Base-by-base conservation (phyloP, 2,888 invertebrate genomes). In the Celastrina argiolus region DNA sequence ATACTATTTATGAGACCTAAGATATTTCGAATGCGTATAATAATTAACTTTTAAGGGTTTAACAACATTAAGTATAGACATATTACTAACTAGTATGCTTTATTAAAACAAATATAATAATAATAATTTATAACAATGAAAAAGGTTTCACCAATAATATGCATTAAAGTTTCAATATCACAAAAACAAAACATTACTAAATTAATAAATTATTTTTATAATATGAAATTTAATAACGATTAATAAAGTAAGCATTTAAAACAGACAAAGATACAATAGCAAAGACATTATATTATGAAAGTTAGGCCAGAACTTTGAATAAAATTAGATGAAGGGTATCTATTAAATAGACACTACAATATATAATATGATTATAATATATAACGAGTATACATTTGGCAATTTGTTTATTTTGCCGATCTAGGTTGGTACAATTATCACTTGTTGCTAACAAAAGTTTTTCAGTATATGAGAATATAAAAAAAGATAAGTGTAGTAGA, bases 91-190 rank as follows among this genome's bases (percentile, higher is more conserved):
- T 65, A 65, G 56, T 65, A 41, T 41, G 41, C 58, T 65, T 65
- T 41, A 65, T 65, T 65, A 58, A 58, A 65, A 65, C 56, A 58
- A 65, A 59, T 28, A 65, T 36, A 28, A 65, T 51, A 51, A 45
- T 18, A 18, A 45, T 51, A 51, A 51, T 51, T 51, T 51, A 65
- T 59, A 65, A 65, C 65, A 65, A 65, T 56, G 28, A 65, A 58
- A 39, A 39, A 65, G 42, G 65, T 58, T 42, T 65, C 18, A 65
- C 56, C 58, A 59, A 65, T 58, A 65, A 65, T 59, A 65, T 65
- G 65, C 65, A 58, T 65, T 42, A 56, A 39, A 65, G 65, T 65
- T 65, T 58, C 41, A 65, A 65, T 65, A 65, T 65, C 65, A 59
- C 65, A 65, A 65, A 58, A 58, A 58, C 36, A 58, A 41, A 39